Percentiles rank a stretch among this genome's conserved stretches.
These are phyloP conservation scores for Pelochelys cantorii DNA, from an alignment of 2,797 vertebrate genomes.

Conservation along the genomic window DNA sequence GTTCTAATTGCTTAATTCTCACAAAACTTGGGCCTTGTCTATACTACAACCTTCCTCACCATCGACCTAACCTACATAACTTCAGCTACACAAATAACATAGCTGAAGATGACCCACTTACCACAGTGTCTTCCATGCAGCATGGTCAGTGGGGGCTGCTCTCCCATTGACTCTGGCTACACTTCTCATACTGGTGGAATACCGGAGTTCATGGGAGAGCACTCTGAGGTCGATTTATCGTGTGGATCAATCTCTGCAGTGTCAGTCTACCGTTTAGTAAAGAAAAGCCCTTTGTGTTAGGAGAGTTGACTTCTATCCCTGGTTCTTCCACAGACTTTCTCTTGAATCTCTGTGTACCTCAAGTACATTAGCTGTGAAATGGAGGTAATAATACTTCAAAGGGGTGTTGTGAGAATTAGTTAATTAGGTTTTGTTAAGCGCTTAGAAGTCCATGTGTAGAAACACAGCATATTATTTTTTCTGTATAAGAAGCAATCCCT, in stretches of 20 bases:
- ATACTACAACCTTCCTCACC: no score
- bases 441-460: neutral
- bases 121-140: no score
- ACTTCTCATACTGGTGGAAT: no score
- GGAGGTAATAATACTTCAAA: constrained; percentile 16
- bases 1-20: neutral
- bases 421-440: constrained; percentile 20
- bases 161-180: no score
- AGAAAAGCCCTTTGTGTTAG: neutral
- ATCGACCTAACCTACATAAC: no score
- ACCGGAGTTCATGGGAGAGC: no score
- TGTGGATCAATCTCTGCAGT: no score
- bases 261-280: no score
- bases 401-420: constrained; percentile 8
- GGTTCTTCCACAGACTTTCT: neutral
- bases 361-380: neutral
- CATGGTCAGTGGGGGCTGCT: no score
- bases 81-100: no score
- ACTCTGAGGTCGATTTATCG: no score
- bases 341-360: neutral
- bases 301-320: neutral
- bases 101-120: no score
- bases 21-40: neutral
- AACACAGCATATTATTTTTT: neutral
- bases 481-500: neutral